Conservation (phyloP, 2,113 vertebrate genomes). For the Menura novaehollandiae region DNA sequence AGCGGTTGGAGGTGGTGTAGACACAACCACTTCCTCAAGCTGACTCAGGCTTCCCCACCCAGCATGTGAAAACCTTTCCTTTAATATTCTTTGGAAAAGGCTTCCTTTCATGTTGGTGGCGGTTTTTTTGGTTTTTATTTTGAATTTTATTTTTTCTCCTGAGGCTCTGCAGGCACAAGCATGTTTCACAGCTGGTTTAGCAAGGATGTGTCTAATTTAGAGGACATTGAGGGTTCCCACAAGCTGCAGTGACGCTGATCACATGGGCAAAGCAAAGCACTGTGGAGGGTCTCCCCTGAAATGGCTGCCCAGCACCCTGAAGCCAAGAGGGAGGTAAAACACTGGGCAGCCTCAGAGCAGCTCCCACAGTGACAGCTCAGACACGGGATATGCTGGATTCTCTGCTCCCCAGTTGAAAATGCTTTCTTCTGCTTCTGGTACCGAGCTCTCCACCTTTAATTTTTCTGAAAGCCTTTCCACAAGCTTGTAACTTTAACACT, state of each 20-base stretch:
- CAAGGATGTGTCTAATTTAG: neutral
- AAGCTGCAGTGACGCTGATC: neutral
- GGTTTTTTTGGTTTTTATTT: neutral
- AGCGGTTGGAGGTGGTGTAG: neutral
- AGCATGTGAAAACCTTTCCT: neutral
- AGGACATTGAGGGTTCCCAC: neutral
- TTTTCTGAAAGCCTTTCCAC: neutral
- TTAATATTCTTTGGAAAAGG: neutral
- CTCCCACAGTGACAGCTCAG: neutral
- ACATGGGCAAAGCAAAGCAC: neutral
- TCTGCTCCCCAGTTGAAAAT: neutral
- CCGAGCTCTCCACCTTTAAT: neutral
- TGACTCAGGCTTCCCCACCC: slow-evolving; percentile 23
- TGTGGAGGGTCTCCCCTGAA: neutral
- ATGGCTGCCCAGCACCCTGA: neutral
- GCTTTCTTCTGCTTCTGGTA: neutral
- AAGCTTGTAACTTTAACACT: neutral
- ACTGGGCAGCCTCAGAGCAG: neutral
- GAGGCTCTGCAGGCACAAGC: neutral
- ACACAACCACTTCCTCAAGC: neutral
- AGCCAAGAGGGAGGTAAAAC: neutral
- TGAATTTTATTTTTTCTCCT: neutral
- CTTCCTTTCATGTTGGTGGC: neutral
- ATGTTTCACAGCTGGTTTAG: neutral
- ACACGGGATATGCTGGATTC: accelerated